These are phyloP conservation scores for Meriones unguiculatus DNA, from an alignment of 2,113 vertebrate genomes.

Conservation along the genomic window DNA sequence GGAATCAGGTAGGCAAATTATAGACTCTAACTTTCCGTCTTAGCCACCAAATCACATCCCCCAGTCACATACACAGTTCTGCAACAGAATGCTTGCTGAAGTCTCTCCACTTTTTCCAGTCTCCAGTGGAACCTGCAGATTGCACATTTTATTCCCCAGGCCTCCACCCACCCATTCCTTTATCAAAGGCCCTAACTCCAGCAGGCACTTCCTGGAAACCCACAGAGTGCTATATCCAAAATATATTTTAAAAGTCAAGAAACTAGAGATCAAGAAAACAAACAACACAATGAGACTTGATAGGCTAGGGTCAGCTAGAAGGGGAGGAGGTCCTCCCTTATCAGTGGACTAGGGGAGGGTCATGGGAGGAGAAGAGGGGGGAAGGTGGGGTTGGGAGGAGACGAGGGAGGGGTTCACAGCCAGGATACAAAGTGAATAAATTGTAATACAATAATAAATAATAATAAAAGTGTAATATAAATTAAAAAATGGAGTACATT, in stretches of 20 bases:
- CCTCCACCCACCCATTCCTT: not conserved
- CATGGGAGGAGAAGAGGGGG: no score
- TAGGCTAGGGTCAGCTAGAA: no score
- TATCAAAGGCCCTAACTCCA: not conserved
- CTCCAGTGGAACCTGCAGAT: not conserved
- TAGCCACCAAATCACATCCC: not conserved
- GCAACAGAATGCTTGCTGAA: not conserved
- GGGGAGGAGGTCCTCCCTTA: no score
- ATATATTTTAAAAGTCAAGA: not conserved
- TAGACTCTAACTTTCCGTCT: not conserved
- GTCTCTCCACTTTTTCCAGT: not conserved
- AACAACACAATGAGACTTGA: no score
- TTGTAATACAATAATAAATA: no score
- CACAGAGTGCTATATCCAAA: not conserved
- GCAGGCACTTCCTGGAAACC: not conserved
- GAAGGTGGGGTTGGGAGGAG: no score
- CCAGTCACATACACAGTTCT: not conserved
- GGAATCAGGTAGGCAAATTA: not conserved
- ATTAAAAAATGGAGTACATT: not conserved
- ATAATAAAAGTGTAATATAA: no score
- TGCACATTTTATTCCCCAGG: not conserved
- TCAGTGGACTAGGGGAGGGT: no score
- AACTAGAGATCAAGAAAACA: not conserved
- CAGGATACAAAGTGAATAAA: no score
- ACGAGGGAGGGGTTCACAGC: no score